These are phyloP conservation scores for Acanthosepion esculentum DNA, from an alignment of 2,888 invertebrate species.

Conservation along the genomic window DNA sequence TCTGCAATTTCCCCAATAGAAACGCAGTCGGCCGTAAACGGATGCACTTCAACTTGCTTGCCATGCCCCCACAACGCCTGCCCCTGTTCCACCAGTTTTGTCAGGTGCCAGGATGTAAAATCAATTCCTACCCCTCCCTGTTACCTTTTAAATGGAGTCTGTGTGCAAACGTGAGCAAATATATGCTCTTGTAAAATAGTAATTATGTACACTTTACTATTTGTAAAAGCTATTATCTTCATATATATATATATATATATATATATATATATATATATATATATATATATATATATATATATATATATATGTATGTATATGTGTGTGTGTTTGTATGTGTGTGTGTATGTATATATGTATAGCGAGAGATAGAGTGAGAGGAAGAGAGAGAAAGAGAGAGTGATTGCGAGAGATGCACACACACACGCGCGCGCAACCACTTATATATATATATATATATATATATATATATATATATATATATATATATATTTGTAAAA, in stretches of 20 bases:
- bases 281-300: background rate
- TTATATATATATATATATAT: no score
- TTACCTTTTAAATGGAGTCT: background rate
- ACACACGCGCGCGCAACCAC: background rate
- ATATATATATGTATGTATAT: background rate
- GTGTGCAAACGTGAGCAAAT: background rate
- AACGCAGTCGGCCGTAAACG: constrained; percentile 20
- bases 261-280: background rate
- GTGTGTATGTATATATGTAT: no score
- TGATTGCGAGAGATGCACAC: background rate
- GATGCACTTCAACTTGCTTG: constrained; percentile 33
- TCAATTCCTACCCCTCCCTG: background rate
- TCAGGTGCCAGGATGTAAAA: constrained; percentile 11
- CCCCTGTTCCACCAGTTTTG: background rate
- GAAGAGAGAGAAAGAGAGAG: background rate
- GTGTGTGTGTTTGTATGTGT: no score
- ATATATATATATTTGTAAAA: no score
- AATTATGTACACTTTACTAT: background rate
- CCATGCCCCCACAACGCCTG: background rate
- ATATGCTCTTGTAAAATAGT: background rate
- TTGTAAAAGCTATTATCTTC: background rate
- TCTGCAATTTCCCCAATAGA: constrained; percentile 33
- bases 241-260: background rate
- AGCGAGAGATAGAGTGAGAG: background rate
- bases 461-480: no score